These are phyloP conservation scores for Chloroceryle aenea DNA, from an alignment of 2,113 vertebrate species.

Conservation along the genomic window DNA sequence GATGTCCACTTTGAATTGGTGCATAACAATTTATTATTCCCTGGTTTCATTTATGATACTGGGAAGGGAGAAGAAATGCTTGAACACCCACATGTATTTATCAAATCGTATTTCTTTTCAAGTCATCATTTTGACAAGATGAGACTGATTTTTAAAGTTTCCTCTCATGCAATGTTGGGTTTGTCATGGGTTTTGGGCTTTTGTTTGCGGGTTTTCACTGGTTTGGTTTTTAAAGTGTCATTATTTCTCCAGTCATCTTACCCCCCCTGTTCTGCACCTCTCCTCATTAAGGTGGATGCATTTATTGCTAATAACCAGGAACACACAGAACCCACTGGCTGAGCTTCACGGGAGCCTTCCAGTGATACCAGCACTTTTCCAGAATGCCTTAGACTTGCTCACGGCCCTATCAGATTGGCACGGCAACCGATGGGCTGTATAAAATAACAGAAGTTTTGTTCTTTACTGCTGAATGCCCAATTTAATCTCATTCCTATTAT, in stretches of 20 bases:
- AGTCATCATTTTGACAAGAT: neutral
- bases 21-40: fast-evolving
- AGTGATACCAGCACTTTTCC: no score
- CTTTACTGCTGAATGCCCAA: neutral
- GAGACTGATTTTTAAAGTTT: neutral
- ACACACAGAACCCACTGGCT: fast-evolving
- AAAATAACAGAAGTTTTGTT: neutral
- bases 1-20: fast-evolving
- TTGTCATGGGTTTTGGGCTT: neutral
- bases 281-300: neutral
- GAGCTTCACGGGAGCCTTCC: neutral
- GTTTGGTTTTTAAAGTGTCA: no score
- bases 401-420: neutral
- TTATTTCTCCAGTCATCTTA: neutral
- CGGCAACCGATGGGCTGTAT: neutral
- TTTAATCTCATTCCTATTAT: neutral
- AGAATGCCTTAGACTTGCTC: neutral
- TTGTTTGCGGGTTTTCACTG: neutral
- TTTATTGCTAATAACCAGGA: neutral
- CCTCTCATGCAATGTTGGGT: neutral
- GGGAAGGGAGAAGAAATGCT: neutral
- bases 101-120: neutral
- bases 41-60: neutral
- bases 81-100: fast-evolving
- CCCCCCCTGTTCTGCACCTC: neutral